Evolutionary conservation across 1,140 invertebrate genomes (phyloP), one percentile per base, ranked within the genome.

Genomic region (Leptestheria dahalacensis): DNA sequence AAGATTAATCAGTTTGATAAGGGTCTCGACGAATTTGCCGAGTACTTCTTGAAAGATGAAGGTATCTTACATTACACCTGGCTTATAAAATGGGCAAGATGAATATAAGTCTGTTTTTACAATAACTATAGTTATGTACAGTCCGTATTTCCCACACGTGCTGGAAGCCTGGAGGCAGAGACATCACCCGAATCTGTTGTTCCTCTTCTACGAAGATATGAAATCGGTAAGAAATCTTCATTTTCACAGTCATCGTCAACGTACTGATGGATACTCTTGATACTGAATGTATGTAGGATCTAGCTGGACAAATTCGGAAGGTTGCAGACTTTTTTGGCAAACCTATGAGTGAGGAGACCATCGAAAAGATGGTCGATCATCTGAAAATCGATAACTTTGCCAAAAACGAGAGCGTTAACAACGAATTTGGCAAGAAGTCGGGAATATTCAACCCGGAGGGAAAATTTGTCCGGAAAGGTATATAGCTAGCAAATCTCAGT

Each of bases 131-230:
- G n/a, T n/a, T n/a, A n/a, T n/a, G n/a, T n/a, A n/a, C n/a, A n/a
- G n/a, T n/a, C n/a, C n/a, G n/a, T n/a, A n/a, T n/a, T n/a, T n/a
- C n/a, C n/a, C n/a, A n/a, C n/a, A n/a, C n/a, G n/a, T n/a, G n/a
- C n/a, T 82, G 65, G 85, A 88, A 73, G 84, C 82, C 0, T 86
- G 82, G 79, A 66, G 76, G 1, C 66, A 72, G 21, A 73, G 79
- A 63, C 60, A 85, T 61, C 72, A 85, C 65, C 72, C 78, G 6
- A 87, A 87, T 68, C 68, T 89, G 50, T 66, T 88, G 0, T 88
- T 87, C 66, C 66, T 88, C 21, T 86, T 86, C 67, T 91, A 89
- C 66, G 87, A 91, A 72, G 82, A 89, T 63, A 81, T 90, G 70
- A 74, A 76, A 50, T 75, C 74, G 67, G 81, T 82, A 71, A 66